Evolutionary conservation across 2,797 vertebrate genomes (phyloP).

Genomic region (Phrynocephalus vlangalii): DNA sequence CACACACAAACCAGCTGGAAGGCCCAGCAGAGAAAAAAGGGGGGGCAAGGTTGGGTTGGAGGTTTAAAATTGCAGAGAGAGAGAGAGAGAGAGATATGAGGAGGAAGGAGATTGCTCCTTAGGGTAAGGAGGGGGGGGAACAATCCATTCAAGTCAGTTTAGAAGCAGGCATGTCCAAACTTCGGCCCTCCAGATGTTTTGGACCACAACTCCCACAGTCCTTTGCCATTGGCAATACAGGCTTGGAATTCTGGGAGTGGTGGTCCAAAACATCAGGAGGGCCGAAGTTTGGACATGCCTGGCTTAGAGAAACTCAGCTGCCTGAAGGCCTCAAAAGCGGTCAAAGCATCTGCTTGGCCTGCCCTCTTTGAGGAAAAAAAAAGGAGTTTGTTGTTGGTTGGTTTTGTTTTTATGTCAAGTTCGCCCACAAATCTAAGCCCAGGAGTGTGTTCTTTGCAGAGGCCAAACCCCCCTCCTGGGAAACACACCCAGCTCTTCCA

Average conservation of each 20-base stretch:
- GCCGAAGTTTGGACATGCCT: too few relatives aligned
- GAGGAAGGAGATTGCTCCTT: slow-evolving; percentile 48
- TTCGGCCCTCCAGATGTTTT: too few relatives aligned
- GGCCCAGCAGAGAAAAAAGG: slow-evolving; percentile 53
- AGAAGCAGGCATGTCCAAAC: slow-evolving; percentile 33
- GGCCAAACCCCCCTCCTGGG: not conserved
- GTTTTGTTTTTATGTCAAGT: slow-evolving; percentile 69
- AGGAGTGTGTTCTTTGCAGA: slow-evolving; percentile 72
- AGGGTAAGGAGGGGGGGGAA: slow-evolving; percentile 43
- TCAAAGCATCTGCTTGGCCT: slow-evolving; percentile 75
- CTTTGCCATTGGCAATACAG: too few relatives aligned
- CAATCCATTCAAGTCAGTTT: slow-evolving; percentile 80
- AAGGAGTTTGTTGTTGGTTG: slow-evolving; percentile 56
- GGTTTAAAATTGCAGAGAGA: too few relatives aligned
- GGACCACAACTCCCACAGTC: too few relatives aligned
- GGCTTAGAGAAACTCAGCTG: slow-evolving; percentile 75
- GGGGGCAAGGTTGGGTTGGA: not conserved
- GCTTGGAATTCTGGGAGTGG: too few relatives aligned
- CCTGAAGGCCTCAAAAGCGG: slow-evolving; percentile 74
- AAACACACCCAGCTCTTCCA: not conserved
- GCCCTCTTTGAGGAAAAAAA: slow-evolving; percentile 74
- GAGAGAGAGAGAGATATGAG: not conserved
- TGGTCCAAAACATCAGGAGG: too few relatives aligned
- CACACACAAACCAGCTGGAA: slow-evolving; percentile 50
- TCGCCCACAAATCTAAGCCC: slow-evolving; percentile 72